A percentile compares a stretch with the other conserved stretches of the same genome.
These are phyloP conservation scores for Mellilla xanthometata DNA, from an alignment of 2,888 invertebrate species.

Conservation along the genomic window DNA sequence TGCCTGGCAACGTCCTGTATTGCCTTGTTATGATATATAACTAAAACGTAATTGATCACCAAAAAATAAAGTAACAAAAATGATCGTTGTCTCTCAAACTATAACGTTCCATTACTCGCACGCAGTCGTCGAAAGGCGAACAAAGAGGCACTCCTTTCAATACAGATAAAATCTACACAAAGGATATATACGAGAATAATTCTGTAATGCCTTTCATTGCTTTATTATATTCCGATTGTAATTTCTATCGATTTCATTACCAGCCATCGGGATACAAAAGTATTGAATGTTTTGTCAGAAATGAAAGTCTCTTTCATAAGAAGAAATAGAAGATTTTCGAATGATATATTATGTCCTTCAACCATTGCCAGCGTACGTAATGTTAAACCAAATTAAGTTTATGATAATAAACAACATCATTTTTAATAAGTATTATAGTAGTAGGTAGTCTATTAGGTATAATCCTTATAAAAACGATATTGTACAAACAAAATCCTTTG, in stretches of 20 bases:
- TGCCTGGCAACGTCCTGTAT: too few species aligned
- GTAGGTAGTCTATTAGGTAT: too few species aligned
- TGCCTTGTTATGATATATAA: too few species aligned
- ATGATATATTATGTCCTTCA: too few species aligned
- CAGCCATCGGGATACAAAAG: constrained; percentile 1
- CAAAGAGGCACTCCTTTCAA: constrained; percentile 57
- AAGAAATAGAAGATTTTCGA: neutral
- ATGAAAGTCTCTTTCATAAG: neutral
- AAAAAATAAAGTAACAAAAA: constrained; percentile 1
- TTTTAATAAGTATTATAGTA: too few species aligned
- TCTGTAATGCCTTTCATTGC: constrained; percentile 47
- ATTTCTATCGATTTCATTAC: constrained; percentile 28
- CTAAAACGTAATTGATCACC: too few species aligned
- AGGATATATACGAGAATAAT: constrained; percentile 35
- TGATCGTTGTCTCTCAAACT: constrained; percentile 4
- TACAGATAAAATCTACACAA: constrained; percentile 45
- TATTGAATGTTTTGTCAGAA: neutral
- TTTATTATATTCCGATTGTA: constrained; percentile 38
- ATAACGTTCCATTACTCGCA: constrained; percentile 52
- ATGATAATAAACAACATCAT: too few species aligned
- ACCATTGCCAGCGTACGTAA: too few species aligned
- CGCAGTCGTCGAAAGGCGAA: constrained; percentile 49
- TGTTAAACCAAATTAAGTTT: too few species aligned
- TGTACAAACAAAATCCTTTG: too few species aligned
- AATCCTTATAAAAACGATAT: too few species aligned